Conservation (phyloP, 2,888 invertebrate genomes). For the Himalopsyche anomala region DNA sequence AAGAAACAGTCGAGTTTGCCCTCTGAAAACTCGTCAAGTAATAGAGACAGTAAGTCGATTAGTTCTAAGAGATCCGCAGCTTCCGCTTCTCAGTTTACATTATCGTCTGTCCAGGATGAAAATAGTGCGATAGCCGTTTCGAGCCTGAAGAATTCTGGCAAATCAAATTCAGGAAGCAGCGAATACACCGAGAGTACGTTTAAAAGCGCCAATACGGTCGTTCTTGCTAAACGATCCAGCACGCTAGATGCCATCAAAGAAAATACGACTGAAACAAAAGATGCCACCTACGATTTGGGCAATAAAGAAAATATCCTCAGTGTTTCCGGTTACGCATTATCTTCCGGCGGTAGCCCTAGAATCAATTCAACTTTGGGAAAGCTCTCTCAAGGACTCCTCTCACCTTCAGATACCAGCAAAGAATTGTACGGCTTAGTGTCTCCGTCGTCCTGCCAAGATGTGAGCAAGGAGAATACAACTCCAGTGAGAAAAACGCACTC, state of each 20-base stretch:
- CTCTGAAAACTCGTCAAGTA: background rate
- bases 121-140: conserved; percentile 54
- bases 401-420: conserved; percentile 61
- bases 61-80: conserved; percentile 36
- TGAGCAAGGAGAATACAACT: conserved; percentile 39
- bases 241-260: conserved; percentile 52
- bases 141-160: conserved; percentile 55
- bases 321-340: background rate
- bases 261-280: conserved; percentile 27
- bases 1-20: background rate
- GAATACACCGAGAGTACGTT: conserved; percentile 59
- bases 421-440: conserved; percentile 62
- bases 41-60: conserved; percentile 12
- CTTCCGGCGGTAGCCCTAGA: conserved; percentile 24
- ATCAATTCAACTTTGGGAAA: conserved; percentile 21
- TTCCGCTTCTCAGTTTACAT: conserved; percentile 32
- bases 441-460: conserved; percentile 50
- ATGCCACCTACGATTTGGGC: too few relatives aligned
- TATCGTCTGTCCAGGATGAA: conserved; percentile 46
- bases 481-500: conserved; percentile 47
- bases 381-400: conserved; percentile 44
- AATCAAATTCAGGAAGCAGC: conserved; percentile 62
- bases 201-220: conserved; percentile 61
- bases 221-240: conserved; percentile 46
- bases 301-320: conserved; percentile 36